Evolutionary conservation across 1,140 invertebrate species (phyloP).

Genomic region (Drosophila nasuta): DNA sequence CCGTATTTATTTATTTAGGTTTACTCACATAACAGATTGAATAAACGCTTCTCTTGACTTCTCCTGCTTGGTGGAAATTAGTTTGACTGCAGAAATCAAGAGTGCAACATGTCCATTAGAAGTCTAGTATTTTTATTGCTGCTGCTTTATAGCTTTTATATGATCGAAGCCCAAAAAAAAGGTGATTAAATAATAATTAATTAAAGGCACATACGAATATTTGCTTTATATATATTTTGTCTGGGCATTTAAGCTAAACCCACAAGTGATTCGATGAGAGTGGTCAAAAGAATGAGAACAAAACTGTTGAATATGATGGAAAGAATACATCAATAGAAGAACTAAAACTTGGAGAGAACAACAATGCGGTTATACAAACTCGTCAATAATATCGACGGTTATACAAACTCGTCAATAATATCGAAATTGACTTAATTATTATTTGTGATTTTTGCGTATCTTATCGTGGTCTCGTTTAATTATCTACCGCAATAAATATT

Average conservation of each 20-base stretch:
- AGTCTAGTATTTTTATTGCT: background rate
- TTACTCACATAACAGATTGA: too few species aligned
- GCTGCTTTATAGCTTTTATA: background rate
- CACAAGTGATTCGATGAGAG: background rate
- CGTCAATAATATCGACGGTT: too few species aligned
- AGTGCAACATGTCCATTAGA: background rate
- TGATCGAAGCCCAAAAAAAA: background rate
- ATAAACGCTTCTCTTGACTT: background rate
- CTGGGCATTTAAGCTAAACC: too few species aligned
- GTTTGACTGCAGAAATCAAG: background rate
- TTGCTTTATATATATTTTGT: too few species aligned
- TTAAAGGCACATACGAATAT: too few species aligned
- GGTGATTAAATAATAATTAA: background rate
- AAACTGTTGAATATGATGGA: slow-evolving; percentile 2
- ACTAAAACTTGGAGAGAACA: background rate
- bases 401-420: too few species aligned
- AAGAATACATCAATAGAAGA: background rate
- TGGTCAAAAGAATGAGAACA: background rate
- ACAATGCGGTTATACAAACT: background rate
- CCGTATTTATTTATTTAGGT: too few species aligned
- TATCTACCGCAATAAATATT: background rate
- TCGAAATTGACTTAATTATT: background rate
- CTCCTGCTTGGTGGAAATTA: background rate
- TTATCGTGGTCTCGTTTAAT: background rate
- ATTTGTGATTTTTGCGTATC: background rate